Percentiles rank a stretch among this genome's conserved stretches.
These are phyloP conservation scores for Vulpes lagopus DNA, from an alignment of 2,113 vertebrate genomes.

Conservation along the genomic window DNA sequence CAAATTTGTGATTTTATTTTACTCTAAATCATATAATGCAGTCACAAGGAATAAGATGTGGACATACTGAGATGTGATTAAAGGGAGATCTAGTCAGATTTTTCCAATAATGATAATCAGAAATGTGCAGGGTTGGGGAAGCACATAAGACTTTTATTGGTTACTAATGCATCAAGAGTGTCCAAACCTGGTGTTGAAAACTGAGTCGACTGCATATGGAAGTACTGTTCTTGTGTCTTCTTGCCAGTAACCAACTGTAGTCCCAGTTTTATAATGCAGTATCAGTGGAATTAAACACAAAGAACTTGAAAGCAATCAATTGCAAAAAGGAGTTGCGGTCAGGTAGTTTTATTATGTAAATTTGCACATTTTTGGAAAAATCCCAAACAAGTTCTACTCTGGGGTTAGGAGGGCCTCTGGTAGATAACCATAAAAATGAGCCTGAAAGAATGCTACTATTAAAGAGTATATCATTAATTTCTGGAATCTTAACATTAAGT, in stretches of 20 bases:
- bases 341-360: slow-evolving; percentile 39
- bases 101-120: neutral
- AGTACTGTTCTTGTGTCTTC: neutral
- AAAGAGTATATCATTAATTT: neutral
- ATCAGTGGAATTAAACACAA: slow-evolving; percentile 34
- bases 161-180: neutral
- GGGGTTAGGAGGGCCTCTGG: neutral
- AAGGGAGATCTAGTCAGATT: neutral
- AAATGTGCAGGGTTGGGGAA: neutral
- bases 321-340: neutral
- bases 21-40: slow-evolving; percentile 10
- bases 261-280: slow-evolving; percentile 9
- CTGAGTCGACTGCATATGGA: neutral
- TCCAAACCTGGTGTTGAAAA: neutral
- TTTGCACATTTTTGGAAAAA: slow-evolving; percentile 15
- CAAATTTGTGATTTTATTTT: slow-evolving; percentile 64
- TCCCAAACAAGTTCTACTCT: neutral
- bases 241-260: neutral
- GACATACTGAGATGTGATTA: neutral
- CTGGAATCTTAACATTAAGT: slow-evolving; percentile 30
- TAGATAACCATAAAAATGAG: slow-evolving; percentile 12
- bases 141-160: neutral
- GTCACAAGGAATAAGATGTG: neutral
- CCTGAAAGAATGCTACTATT: neutral
- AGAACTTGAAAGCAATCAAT: slow-evolving; percentile 6